Evolutionary conservation across 2,113 vertebrate species (phyloP).

Genomic region (Oreocharis arfaki): DNA sequence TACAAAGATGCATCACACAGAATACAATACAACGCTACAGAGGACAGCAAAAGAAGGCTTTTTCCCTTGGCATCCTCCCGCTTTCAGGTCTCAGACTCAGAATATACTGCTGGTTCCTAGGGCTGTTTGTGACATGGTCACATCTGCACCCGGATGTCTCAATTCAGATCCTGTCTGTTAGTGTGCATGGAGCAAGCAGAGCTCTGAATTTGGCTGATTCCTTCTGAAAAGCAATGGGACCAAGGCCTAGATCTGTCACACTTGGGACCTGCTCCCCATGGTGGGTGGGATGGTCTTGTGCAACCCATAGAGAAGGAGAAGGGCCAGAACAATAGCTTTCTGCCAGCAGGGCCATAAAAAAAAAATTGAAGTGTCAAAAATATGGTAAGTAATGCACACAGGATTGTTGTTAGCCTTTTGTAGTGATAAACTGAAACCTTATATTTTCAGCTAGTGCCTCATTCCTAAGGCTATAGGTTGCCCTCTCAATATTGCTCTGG

Average conservation of each 20-base stretch:
- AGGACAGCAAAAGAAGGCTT: background rate
- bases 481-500: background rate
- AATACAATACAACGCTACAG: background rate
- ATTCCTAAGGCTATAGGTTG: background rate
- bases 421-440: background rate
- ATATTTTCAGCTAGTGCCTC: background rate
- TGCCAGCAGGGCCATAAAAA: background rate
- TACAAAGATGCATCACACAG: background rate
- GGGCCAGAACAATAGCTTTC: background rate
- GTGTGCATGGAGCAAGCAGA: background rate
- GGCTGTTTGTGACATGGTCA: background rate
- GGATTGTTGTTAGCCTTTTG: background rate
- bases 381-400: background rate
- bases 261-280: background rate
- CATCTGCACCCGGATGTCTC: fast-evolving
- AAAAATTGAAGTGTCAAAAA: background rate
- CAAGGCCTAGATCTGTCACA: background rate
- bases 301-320: background rate
- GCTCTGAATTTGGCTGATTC: background rate
- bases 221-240: background rate
- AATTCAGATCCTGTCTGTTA: background rate
- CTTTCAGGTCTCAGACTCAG: background rate
- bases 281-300: background rate
- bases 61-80: background rate
- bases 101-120: background rate